These are phyloP conservation scores for Tauraco hartlaubi DNA, from an alignment of 2,797 vertebrate species.

Conservation along the genomic window DNA sequence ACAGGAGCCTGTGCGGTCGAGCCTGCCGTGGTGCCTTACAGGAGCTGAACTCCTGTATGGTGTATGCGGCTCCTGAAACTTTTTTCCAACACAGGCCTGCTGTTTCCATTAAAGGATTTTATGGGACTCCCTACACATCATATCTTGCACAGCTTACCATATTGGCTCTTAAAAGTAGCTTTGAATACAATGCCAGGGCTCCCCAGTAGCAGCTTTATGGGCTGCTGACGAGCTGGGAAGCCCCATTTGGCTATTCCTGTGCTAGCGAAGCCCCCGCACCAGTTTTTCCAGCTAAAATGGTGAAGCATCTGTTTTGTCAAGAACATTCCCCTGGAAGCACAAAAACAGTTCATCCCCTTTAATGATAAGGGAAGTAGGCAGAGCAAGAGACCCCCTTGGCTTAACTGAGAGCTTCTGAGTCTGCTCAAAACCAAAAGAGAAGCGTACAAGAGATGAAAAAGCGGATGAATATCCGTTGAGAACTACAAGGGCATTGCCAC, in stretches of 20 bases:
- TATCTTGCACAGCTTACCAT: conserved; percentile 52
- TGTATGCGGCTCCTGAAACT: neutral
- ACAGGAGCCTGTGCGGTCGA: neutral
- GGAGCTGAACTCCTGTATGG: conserved; percentile 1
- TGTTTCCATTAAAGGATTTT: conserved; percentile 75
- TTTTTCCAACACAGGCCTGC: neutral
- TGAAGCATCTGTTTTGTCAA: neutral
- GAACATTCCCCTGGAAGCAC: too few species aligned
- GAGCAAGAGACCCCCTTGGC: too few species aligned
- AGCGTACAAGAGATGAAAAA: too few species aligned
- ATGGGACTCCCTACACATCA: conserved; percentile 53
- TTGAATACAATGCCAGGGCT: conserved; percentile 71
- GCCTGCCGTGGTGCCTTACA: neutral
- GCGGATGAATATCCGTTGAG: too few species aligned
- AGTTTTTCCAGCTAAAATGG: neutral
- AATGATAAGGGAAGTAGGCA: too few species aligned
- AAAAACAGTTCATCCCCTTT: too few species aligned
- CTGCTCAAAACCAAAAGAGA: too few species aligned
- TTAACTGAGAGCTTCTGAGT: too few species aligned
- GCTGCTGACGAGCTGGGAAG: conserved; percentile 1
- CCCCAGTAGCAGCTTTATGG: conserved; percentile 69
- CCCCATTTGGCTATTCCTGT: neutral
- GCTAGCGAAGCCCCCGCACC: neutral
- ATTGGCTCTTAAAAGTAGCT: conserved; percentile 53
- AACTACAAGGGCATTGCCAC: too few species aligned